phyloP scores from a whole-genome alignment of 2,888 invertebrate species.

The Tillus elongatus region DNA sequence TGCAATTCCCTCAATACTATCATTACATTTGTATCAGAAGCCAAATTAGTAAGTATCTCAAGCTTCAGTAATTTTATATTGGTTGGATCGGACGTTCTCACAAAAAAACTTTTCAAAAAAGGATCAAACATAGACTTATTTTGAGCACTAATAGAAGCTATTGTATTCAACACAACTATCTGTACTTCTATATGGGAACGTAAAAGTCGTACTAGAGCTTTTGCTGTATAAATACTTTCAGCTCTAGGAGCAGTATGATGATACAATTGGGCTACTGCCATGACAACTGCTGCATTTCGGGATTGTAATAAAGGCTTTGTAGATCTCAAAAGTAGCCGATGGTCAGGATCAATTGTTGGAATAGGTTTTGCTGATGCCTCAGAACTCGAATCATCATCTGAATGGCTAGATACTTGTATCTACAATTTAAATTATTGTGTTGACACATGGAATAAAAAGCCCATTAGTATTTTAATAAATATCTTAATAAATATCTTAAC shows the following conservation, averaged over 20 bases:
- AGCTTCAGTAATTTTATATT: conserved; percentile 93
- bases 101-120: conserved; percentile 95
- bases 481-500: too few relatives aligned
- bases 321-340: conserved; percentile 79
- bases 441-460: too few relatives aligned
- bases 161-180: conserved; percentile 89
- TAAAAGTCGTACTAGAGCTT: conserved; percentile 84
- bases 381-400: conserved; percentile 47
- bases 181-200: conserved; percentile 93
- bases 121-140: conserved; percentile 92
- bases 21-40: conserved; percentile 87
- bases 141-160: conserved; percentile 86
- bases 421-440: too few relatives aligned
- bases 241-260: conserved; percentile 88
- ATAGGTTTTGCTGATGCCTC: conserved; percentile 42
- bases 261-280: conserved; percentile 96
- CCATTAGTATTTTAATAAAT: too few relatives aligned
- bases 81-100: conserved; percentile 90
- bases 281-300: conserved; percentile 91
- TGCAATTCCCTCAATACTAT: conserved; percentile 87
- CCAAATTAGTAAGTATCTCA: conserved; percentile 92
- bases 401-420: background rate
- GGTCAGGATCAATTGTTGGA: conserved; percentile 79
- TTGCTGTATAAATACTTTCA: conserved; percentile 81
- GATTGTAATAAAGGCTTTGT: conserved; percentile 92